Evolutionary conservation across 2,113 vertebrate species (phyloP), one percentile per base, ranked within the genome.

Genomic region (Esox niger): DNA sequence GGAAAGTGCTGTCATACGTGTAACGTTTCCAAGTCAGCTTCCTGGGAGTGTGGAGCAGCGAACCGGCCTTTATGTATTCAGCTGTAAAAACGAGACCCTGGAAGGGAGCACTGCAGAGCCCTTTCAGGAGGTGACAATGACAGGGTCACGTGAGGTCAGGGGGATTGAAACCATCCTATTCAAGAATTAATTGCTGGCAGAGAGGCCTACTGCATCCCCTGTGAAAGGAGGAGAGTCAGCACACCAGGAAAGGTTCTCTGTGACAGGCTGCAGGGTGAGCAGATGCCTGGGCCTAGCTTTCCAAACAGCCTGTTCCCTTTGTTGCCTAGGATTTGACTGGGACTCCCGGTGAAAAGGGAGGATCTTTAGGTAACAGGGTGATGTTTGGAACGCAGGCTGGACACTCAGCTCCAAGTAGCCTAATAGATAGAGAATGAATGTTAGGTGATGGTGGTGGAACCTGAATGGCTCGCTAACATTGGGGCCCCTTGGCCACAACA

Each of bases 131-230:
- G 75, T 76, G 79, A 87, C 86, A 86, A 84, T 86, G 82, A 80
- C 84, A 84, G 74, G 79, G 81, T 86, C 82, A 81, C 66, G 75
- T 71, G 79, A 79, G 88, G 88, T 87, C 86, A 88, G 77, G 64
- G 25, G 64, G 84, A 84, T 82, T 88, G 84, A 90, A 88, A 84
- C 84, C 68, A 52, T 75, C 77, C 87, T 76, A 77, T 86, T 88
- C 78, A 87, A 76, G 63, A 71, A 77, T 82, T 85, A 86, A 88
- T 88, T 88, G 84, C 82, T 86, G 79, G 69, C 79, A 74, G 83
- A 89, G 84, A 85, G 63, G 82, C 71, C 85, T 80, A 84, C 84
- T 87, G 84, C 86, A 86, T 80, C 71, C 82, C 75, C 83, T 82
- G 79, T 88, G 86, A 88, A 87, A 87, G 78, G 76, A 47, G 74